Evolutionary conservation across 2,113 vertebrate genomes (phyloP).

Genomic region (Carlito syrichta): DNA sequence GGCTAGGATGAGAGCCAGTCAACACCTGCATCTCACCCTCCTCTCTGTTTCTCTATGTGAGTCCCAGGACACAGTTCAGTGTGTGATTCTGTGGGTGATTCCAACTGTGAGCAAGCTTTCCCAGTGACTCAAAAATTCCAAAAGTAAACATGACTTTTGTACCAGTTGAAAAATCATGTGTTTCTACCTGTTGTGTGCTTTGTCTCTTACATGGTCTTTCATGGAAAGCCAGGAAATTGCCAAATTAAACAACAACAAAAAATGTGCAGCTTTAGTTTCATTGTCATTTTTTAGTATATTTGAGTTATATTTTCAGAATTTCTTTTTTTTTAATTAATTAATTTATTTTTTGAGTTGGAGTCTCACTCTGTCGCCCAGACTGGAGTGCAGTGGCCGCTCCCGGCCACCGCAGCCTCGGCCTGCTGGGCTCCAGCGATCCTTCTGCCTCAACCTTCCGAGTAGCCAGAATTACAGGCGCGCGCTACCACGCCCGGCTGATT

Average conservation of each 20-base stretch:
- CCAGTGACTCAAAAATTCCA: neutral
- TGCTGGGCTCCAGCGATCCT: too few species aligned
- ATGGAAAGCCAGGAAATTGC: neutral
- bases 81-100: neutral
- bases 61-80: neutral
- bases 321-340: too few species aligned
- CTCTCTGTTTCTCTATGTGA: neutral
- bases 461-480: too few species aligned
- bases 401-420: too few species aligned
- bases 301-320: constrained; percentile 18
- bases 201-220: neutral
- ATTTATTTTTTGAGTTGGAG: too few species aligned
- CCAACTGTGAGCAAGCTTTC: neutral
- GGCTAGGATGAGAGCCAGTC: neutral
- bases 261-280: neutral
- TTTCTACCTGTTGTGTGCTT: neutral
- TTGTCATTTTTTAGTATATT: neutral
- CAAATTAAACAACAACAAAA: neutral
- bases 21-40: neutral
- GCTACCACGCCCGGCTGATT: too few species aligned
- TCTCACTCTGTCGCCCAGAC: too few species aligned
- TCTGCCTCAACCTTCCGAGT: too few species aligned
- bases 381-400: too few species aligned
- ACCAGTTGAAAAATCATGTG: neutral
- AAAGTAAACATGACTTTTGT: neutral